Percentiles rank a stretch among this genome's conserved stretches.
These are phyloP conservation scores for Notechis scutatus DNA, from an alignment of 2,113 vertebrate species.

Conservation along the genomic window DNA sequence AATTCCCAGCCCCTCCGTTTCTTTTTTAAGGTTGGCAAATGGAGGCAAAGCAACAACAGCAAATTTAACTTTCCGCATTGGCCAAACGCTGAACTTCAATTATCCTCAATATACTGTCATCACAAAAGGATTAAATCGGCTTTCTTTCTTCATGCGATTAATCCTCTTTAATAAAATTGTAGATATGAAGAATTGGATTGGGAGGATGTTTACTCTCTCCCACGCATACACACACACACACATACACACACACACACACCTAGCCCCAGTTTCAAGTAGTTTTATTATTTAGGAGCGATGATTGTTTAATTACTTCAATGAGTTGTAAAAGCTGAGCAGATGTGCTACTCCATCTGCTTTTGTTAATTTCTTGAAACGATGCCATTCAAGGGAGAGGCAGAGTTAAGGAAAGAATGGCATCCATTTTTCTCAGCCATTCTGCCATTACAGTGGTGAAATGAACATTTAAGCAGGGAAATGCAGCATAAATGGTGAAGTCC, in stretches of 20 bases:
- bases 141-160: slow-evolving; percentile 55
- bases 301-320: slow-evolving; percentile 65
- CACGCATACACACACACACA: background rate
- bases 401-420: background rate
- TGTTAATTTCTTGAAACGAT: slow-evolving; percentile 55
- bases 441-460: background rate
- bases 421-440: background rate
- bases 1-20: background rate
- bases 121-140: slow-evolving; percentile 39
- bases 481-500: background rate
- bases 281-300: slow-evolving; percentile 58
- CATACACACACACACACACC: background rate
- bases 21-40: slow-evolving; percentile 25
- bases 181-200: slow-evolving; percentile 31
- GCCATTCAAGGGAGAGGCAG: slow-evolving; percentile 55
- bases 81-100: slow-evolving; percentile 51
- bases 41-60: slow-evolving; percentile 38
- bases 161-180: slow-evolving; percentile 49
- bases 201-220: background rate
- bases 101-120: slow-evolving; percentile 61
- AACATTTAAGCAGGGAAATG: background rate
- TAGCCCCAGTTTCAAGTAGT: background rate
- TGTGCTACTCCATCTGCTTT: slow-evolving; percentile 57
- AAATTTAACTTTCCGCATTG: slow-evolving; percentile 5
- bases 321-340: slow-evolving; percentile 47